Evolutionary conservation across 2,797 vertebrate genomes (phyloP).

Genomic region (Neomorphus geoffroyi): DNA sequence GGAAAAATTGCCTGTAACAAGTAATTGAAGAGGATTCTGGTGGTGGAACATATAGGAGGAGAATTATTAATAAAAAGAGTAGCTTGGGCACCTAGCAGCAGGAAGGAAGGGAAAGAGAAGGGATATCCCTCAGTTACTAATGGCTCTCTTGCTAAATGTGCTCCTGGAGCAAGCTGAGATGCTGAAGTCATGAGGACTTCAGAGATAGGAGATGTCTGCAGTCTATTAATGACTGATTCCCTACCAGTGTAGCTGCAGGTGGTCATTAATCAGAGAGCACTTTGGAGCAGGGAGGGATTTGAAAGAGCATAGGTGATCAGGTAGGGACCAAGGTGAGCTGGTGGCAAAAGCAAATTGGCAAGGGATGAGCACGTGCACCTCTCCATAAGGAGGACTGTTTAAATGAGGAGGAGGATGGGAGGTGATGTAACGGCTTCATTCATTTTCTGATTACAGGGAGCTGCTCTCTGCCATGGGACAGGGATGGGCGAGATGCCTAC

Average conservation of each 20-base stretch:
- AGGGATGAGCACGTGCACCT: not conserved
- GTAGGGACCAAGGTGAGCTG: not conserved
- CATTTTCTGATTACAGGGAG: not conserved
- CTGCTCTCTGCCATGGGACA: not conserved
- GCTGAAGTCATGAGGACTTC: not conserved
- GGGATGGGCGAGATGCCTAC: not conserved
- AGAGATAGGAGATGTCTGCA: not conserved
- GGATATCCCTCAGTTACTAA: accelerated
- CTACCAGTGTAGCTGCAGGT: not conserved
- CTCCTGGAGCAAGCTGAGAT: not conserved
- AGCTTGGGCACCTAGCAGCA: not conserved
- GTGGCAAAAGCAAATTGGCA: not conserved
- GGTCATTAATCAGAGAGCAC: not conserved
- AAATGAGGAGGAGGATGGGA: not conserved
- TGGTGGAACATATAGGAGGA: not conserved
- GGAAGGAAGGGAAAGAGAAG: not conserved
- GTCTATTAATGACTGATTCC: not conserved
- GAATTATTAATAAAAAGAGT: not conserved
- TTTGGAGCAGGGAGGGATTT: not conserved
- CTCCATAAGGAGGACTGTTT: not conserved
- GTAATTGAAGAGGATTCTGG: not conserved
- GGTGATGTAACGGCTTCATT: not conserved
- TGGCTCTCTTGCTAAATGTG: not conserved
- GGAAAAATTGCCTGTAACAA: not conserved
- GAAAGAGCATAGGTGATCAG: not conserved